Base-by-base conservation (phyloP, 2,113 vertebrate species). In the Apeltes quadracus region DNA sequence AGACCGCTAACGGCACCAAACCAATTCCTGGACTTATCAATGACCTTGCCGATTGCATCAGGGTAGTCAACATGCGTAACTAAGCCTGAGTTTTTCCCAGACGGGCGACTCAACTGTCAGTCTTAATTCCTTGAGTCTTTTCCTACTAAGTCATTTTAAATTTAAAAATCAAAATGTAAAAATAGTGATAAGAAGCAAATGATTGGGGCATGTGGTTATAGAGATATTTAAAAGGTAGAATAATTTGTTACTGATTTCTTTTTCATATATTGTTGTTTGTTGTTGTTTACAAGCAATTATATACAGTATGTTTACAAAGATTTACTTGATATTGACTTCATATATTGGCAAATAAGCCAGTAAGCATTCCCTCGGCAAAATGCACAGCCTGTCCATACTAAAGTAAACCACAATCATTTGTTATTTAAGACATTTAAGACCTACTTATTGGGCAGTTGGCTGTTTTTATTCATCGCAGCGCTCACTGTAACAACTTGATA, bases 1-100 rank as follows among this genome's bases (percentile, higher is more conserved):
- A 3, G 7, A 0, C n/a, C 22, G 2, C 32, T 6, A n/a, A n/a
- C n/a, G n/a, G n/a, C n/a, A n/a, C 0, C 1, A 0, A 0, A 1
- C 4, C 38, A 1, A 1, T 85, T 1, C 1, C 8, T 0, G 0
- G 0, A 0, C 61, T 91, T 7, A 0, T 81, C 39, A 0, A 7
- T 0, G 0, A 16, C 3, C 29, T 89, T 18, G 9, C 0, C 0
- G 0, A 0, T 0, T 91, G 88, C 4, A 62, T 51, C 38, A 3
- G 1, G 3, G 1, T 0, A 0, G 1, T 7, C 32, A 34, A 34
- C 32, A 34, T 34, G 32, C 46, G 0, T 9, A 80, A 66, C 53
- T 1, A 3, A 3, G 2, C 1, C 36, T 56, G 57, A 62, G 18
- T 2, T 1, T 11, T 14, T 39, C 10, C 14, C 25, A 50, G 4